Evolutionary conservation across 1,140 invertebrate genomes (phyloP).

Genomic region (Zaprionus ornatus): DNA sequence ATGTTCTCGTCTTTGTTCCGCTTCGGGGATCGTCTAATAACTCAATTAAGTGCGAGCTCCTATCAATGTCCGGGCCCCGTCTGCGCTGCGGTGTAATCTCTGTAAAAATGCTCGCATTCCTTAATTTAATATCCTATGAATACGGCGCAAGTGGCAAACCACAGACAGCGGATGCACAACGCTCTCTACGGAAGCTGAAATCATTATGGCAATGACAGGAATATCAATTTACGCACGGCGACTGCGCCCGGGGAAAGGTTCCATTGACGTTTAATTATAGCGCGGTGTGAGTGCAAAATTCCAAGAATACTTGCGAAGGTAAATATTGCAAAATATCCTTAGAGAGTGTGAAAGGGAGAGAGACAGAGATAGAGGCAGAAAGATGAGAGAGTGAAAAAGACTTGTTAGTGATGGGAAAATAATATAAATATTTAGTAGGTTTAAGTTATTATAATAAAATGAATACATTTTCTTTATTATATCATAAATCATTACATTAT

Average conservation of each 20-base stretch:
- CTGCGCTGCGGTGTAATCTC: constrained; percentile 55
- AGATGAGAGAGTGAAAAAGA: background rate
- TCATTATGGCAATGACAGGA: constrained; percentile 75
- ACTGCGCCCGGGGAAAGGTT: constrained; percentile 33
- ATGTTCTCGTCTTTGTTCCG: constrained; percentile 38
- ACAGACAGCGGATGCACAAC: constrained; percentile 60
- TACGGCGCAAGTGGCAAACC: constrained; percentile 52
- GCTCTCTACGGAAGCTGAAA: constrained; percentile 65
- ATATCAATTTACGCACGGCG: constrained; percentile 75
- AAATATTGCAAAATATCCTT: constrained; percentile 38
- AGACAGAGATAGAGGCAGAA: background rate
- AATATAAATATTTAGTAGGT: too few relatives aligned
- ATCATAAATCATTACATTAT: too few relatives aligned
- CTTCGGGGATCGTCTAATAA: constrained; percentile 60
- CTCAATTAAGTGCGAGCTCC: constrained; percentile 68
- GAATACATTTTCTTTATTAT: too few relatives aligned
- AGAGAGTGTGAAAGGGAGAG: background rate
- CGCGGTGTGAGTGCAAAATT: constrained; percentile 19
- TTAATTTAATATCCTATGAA: constrained; percentile 77
- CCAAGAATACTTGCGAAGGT: constrained; percentile 12
- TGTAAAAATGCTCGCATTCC: constrained; percentile 65
- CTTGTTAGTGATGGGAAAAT: background rate
- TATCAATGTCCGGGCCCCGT: constrained; percentile 53
- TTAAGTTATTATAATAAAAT: too few relatives aligned
- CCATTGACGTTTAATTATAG: constrained; percentile 62